Base-by-base conservation (phyloP, 1,140 invertebrate genomes). In the Hydropsyche tenuis region DNA sequence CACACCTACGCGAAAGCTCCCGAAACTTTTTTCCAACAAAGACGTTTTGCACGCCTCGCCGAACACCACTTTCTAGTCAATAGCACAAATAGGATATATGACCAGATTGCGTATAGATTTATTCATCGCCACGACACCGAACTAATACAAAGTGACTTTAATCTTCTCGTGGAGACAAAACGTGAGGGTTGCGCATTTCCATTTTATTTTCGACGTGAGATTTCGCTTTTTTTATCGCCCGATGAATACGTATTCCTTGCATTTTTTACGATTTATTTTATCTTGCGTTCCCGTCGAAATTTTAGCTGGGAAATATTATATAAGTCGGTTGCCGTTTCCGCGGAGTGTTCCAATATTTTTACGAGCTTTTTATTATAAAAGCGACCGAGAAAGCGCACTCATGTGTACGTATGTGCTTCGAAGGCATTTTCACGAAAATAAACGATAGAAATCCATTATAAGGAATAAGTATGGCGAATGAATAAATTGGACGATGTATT, bases 191-290 rank as follows among this genome's bases (percentile, higher is more conserved):
- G 18, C 45, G 18, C 7, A 53, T 18, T 16, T 18, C 1, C 16
- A 53, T 53, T 18, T 53, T 18, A 53, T 53, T 18, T 56, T 9
- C 11, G 3, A 16, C 46, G 20, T 16, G 22, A 1, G 51, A 56
- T 16, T 18, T 9, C 51, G 51, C 5, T 20, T 56, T 16, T 37
- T 60, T 25, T 14, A 60, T 25, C 14, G 23, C 14, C 30, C 14
- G 56, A 14, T n/a, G n/a, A n/a, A n/a, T n/a, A 14, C n/a, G 2
- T 0, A 23, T 11, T 12, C 56, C 22, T 60, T 25, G 9, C 22
- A 2, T 4, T 25, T 53, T 60, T 60, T 60, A 60, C 56, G 56
- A 60, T 60, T 60, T 60, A 60, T 27, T 60, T 60, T 60, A 60
- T 20, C 22, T 12, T 60, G 56, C n/a, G 23, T 23, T 48, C 16